phyloP scores from a whole-genome alignment of 2,113 vertebrate species.

The Apteryx owenii region DNA sequence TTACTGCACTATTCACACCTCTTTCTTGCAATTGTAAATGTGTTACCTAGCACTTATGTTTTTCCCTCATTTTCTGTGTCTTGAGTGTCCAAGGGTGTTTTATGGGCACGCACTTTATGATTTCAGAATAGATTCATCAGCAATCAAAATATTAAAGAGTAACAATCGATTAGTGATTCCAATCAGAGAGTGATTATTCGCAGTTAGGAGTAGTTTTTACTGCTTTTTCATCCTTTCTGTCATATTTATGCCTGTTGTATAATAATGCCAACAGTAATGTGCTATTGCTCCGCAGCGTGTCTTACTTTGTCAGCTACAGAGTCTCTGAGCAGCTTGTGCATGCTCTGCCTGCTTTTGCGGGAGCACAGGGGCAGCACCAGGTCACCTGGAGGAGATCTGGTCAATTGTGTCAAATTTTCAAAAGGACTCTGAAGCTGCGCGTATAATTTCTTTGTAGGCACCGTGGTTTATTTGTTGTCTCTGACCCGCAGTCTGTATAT shows the following conservation, averaged over 20 bases:
- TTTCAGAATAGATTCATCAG: background rate
- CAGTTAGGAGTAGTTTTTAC: background rate
- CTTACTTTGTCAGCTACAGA: background rate
- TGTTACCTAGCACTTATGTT: slow-evolving; percentile 9
- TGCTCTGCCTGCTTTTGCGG: background rate
- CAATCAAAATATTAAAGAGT: background rate
- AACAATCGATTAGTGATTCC: background rate
- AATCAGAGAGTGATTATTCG: background rate
- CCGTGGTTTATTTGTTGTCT: background rate
- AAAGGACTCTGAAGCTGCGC: background rate
- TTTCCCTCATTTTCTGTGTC: background rate
- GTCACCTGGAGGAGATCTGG: background rate
- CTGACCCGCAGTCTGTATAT: background rate
- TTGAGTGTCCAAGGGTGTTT: background rate
- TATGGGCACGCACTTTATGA: background rate
- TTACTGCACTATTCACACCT: slow-evolving; percentile 13
- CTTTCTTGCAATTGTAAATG: slow-evolving; percentile 8
- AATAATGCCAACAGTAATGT: background rate
- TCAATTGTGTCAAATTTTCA: background rate
- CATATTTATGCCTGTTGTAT: background rate
- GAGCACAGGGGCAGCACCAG: background rate
- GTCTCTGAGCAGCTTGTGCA: background rate
- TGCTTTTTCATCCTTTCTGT: background rate
- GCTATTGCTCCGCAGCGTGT: background rate
- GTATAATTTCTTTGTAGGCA: background rate